Conservation (phyloP, 2,888 invertebrate species). For the Auanema sp. region DNA sequence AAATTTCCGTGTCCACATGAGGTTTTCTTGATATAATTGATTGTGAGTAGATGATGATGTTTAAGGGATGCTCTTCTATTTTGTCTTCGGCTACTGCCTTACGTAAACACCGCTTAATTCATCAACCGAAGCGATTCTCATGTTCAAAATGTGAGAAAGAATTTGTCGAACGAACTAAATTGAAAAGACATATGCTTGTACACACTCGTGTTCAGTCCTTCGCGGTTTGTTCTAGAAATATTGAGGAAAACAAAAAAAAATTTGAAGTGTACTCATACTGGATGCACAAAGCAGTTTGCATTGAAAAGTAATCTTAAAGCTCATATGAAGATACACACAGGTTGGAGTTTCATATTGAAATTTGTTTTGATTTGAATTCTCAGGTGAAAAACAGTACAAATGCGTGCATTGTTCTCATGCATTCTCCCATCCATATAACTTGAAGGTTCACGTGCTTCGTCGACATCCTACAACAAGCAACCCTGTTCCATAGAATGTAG, state of each 20-base stretch:
- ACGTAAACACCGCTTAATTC: conserved; percentile 20
- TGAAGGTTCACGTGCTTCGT: conserved; percentile 9
- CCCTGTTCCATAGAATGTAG: background rate
- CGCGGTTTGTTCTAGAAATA: conserved; percentile 9
- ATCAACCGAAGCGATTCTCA: conserved; percentile 15
- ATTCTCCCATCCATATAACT: conserved; percentile 10
- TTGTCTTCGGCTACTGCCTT: conserved; percentile 17
- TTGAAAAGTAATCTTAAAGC: conserved; percentile 14
- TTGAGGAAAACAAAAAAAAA: background rate
- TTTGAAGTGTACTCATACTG: conserved; percentile 13
- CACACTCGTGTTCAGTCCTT: conserved; percentile 20
- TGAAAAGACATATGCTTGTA: conserved; percentile 12
- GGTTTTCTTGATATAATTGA: too few species aligned
- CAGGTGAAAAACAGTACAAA: conserved; percentile 10
- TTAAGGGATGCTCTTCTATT: conserved; percentile 19
- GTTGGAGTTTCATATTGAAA: background rate
- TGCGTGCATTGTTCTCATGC: conserved; percentile 4
- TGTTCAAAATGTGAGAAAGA: conserved; percentile 14
- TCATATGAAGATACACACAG: conserved; percentile 20
- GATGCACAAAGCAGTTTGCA: conserved; percentile 13
- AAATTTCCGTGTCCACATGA: too few species aligned
- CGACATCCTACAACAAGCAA: background rate
- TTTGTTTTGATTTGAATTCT: background rate
- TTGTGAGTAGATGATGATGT: background rate
- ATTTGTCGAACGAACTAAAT: conserved; percentile 20